Conservation (phyloP, 2,888 invertebrate species). For the Ceramica pisi region DNA sequence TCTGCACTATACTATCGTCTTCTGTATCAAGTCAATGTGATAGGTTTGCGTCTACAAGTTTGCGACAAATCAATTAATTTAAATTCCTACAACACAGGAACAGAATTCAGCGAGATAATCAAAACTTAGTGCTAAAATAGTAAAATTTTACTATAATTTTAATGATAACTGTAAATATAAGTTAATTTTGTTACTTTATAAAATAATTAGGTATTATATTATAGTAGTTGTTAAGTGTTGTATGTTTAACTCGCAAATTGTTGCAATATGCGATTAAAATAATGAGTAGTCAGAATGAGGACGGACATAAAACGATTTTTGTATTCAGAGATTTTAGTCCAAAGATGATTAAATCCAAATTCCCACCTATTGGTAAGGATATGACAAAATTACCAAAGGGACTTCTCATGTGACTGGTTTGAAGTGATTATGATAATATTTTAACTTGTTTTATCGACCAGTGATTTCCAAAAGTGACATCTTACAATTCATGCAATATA, state of each 20-base stretch:
- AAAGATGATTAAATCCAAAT: slow-evolving; percentile 88
- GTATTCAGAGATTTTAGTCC: slow-evolving; percentile 83
- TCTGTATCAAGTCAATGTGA: slow-evolving; percentile 60
- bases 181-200: slow-evolving; percentile 91
- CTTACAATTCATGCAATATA: slow-evolving; percentile 57
- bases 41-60: slow-evolving; percentile 57
- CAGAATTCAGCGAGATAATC: slow-evolving; percentile 73
- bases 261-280: slow-evolving; percentile 89
- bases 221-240: slow-evolving; percentile 90
- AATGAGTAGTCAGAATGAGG: slow-evolving; percentile 87
- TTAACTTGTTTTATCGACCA: slow-evolving; percentile 57
- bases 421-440: slow-evolving; percentile 58
- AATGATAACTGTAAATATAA: slow-evolving; percentile 90
- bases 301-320: slow-evolving; percentile 84
- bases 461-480: slow-evolving; percentile 55
- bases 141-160: slow-evolving; percentile 89
- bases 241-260: slow-evolving; percentile 90
- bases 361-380: slow-evolving; percentile 87
- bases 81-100: slow-evolving; percentile 58
- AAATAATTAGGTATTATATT: slow-evolving; percentile 90
- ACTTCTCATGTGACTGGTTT: slow-evolving; percentile 74
- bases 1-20: slow-evolving; percentile 21
- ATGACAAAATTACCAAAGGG: slow-evolving; percentile 83
- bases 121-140: slow-evolving; percentile 85
- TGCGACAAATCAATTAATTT: slow-evolving; percentile 56